Conservation (phyloP, 2,113 vertebrate genomes). For the Myotis yumanensis region DNA sequence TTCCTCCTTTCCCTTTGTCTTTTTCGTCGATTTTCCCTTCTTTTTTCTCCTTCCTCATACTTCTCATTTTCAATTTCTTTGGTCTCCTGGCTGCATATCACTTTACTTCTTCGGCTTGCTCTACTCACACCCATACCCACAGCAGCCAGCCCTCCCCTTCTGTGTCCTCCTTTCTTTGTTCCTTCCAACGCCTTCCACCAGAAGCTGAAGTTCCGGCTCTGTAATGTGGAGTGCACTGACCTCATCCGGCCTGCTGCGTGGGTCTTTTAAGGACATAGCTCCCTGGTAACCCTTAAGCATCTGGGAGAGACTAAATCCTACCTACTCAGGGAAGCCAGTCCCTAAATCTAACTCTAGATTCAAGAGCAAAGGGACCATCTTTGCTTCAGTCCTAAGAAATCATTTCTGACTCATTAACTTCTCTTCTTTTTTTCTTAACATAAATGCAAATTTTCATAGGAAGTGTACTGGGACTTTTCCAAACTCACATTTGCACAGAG, state of each 20-base stretch:
- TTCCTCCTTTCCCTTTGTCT: not conserved
- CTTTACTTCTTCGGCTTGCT: not conserved
- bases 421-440: not conserved
- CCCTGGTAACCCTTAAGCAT: constrained; percentile 45
- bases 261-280: constrained; percentile 66
- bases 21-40: not conserved
- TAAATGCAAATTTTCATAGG: constrained; percentile 24
- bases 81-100: not conserved
- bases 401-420: constrained; percentile 5
- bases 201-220: not conserved
- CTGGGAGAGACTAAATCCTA: constrained; percentile 4
- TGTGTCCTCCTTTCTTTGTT: constrained; percentile 3
- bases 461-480: not conserved
- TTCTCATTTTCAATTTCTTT: not conserved
- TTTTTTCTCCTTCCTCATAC: not conserved
- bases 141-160: not conserved
- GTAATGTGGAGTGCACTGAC: not conserved
- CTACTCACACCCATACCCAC: not conserved
- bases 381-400: constrained; percentile 13
- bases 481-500: not conserved
- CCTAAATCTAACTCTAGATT: not conserved
- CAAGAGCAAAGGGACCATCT: not conserved
- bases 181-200: not conserved
- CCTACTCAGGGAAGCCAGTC: not conserved
- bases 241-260: not conserved